Evolutionary conservation across 1,140 invertebrate genomes (phyloP), one percentile per base, ranked within the genome.

Genomic region (Cydia amplana): DNA sequence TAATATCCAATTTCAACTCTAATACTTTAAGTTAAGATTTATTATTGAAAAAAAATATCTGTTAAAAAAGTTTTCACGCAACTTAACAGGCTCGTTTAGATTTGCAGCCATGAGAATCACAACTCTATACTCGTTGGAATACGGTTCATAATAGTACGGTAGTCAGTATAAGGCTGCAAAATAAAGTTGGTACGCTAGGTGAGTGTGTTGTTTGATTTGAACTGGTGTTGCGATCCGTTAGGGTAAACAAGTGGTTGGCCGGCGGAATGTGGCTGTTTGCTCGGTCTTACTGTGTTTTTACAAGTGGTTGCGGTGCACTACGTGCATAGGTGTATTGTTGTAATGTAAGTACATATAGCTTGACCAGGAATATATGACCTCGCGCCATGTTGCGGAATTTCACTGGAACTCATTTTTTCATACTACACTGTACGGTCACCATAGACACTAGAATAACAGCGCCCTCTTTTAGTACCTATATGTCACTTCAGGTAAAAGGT

Each of bases 131-230:
- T 9, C n/a, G 55, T 23, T 60, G 18, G 0, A 60, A 20, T 60
- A 60, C 55, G 10, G 55, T 20, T 4, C n/a, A n/a, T 18, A 51
- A 51, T 51, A 5, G n/a, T 4, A 6, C n/a, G n/a, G 4, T n/a
- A n/a, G n/a, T 7, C 5, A 5, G 6, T 51, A 51, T 51, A 51
- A 51, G 1, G n/a, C 16, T 60, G 55, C 18, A 60, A 60, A 60
- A 20, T 20, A 9, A 60, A 2, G 55, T 60, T 60, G 18, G 18
- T 20, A 23, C 7, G 23, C 4, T 20, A 20, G 55, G 55, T 20
- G 18, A 60, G 55, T 60, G 55, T 60, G 6, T 36, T 70, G 65
- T 70, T 70, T 70, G 65, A 70, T 70, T 70, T 40, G 65, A 70
- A 28, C 12, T 40, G 65, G 65, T 40, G 64, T 32, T 28, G 65